Percentiles rank a stretch among this genome's conserved stretches.
phyloP scores from a whole-genome alignment of 2,113 vertebrate genomes.

The Colistium nudipinnis region DNA sequence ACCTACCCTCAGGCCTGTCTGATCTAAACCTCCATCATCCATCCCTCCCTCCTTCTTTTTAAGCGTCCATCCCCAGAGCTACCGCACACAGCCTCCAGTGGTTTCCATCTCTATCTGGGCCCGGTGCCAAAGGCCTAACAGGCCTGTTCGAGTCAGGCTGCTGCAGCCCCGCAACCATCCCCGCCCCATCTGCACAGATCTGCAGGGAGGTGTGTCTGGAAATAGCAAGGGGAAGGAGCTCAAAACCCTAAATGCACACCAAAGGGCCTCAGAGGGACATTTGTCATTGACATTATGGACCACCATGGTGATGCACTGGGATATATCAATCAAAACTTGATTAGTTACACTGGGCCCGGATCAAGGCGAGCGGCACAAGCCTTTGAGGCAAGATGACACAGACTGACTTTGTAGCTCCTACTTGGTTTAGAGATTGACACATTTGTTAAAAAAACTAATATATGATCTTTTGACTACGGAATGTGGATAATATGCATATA shows the following conservation, averaged over 20 bases:
- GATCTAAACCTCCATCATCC: slow-evolving; percentile 70
- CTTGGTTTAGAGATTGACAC: slow-evolving; percentile 7
- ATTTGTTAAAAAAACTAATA: no score
- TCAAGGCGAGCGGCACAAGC: slow-evolving; percentile 21
- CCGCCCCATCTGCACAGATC: slow-evolving; percentile 51
- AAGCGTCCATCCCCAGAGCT: slow-evolving; percentile 26
- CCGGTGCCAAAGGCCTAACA: slow-evolving; percentile 79
- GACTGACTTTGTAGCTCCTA: slow-evolving; percentile 44
- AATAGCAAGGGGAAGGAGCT: slow-evolving; percentile 41
- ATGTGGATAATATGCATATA: no score
- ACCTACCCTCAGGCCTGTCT: slow-evolving; percentile 83
- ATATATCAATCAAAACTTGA: slow-evolving; percentile 48
- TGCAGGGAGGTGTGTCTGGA: slow-evolving; percentile 47
- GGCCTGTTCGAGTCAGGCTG: slow-evolving; percentile 71
- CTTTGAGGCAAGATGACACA: slow-evolving; percentile 33
- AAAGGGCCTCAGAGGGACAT: slow-evolving; percentile 59
- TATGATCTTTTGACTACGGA: no score
- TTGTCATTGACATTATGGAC: slow-evolving; percentile 64
- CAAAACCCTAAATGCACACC: slow-evolving; percentile 53
- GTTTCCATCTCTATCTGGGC: slow-evolving; percentile 80
- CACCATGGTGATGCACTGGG: slow-evolving; percentile 24
- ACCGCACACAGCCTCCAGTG: slow-evolving; percentile 73
- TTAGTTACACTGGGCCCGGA: slow-evolving; percentile 32
- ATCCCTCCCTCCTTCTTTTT: slow-evolving; percentile 13
- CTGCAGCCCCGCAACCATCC: slow-evolving; percentile 71